A percentile compares a stretch with the other conserved stretches of the same genome.
Conservation (phyloP, 2,888 invertebrate species). For the Papilio demoleus region DNA sequence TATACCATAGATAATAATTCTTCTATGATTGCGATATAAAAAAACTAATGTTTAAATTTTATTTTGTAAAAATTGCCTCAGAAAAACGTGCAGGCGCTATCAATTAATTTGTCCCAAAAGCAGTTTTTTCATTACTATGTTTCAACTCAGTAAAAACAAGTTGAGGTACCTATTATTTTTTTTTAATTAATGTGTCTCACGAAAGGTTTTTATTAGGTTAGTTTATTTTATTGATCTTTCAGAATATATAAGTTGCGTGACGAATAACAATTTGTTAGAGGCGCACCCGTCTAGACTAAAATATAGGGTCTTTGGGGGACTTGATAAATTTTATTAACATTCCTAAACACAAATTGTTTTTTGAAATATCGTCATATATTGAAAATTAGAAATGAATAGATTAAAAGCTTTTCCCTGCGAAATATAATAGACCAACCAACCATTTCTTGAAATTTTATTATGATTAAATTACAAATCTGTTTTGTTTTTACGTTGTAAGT, state of each 20-base stretch:
- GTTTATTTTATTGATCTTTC: constrained; percentile 47
- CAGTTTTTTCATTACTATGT: no score
- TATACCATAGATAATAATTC: no score
- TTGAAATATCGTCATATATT: neutral
- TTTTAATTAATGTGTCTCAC: no score
- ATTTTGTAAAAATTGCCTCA: neutral
- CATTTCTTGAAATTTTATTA: no score
- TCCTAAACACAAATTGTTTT: neutral
- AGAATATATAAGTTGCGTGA: constrained; percentile 49
- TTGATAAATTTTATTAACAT: constrained; percentile 9
- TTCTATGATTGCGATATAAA: no score
- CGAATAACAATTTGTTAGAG: constrained; percentile 48
- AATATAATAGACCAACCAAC: no score
- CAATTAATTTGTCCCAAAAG: no score
- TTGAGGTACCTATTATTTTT: no score
- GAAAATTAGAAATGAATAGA: neutral
- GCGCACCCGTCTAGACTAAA: constrained; percentile 35
- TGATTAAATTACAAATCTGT: no score
- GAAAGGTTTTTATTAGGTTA: no score
- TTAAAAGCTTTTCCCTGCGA: neutral
- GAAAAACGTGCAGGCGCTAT: neutral
- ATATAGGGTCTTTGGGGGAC: neutral
- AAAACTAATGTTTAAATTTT: neutral
- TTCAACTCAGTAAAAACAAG: no score
- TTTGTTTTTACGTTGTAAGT: no score